Conservation (phyloP, 2,888 invertebrate genomes). For the Leuctra nigra region DNA sequence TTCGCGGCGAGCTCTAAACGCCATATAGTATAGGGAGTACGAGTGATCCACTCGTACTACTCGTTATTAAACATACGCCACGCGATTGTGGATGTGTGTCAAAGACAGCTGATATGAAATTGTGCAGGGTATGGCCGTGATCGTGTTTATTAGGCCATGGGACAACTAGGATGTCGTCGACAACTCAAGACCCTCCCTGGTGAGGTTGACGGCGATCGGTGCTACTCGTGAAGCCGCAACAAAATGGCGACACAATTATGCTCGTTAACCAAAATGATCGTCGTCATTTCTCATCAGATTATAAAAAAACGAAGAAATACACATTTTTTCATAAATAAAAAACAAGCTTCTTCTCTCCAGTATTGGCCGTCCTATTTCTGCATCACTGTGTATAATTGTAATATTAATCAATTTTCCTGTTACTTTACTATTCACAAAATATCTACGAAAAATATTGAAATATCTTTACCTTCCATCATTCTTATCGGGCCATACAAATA, state of each 20-base stretch:
- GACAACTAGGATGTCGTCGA: too few species aligned
- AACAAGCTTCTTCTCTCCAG: conserved; percentile 17
- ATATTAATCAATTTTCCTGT: neutral
- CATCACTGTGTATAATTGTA: neutral
- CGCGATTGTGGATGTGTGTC: too few species aligned
- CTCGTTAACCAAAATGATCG: conserved; percentile 8
- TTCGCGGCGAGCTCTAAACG: conserved; percentile 62
- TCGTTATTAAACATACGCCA: neutral
- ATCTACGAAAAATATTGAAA: neutral
- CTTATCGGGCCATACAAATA: conserved; percentile 12
- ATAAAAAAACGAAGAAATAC: too few species aligned
- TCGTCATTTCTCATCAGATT: conserved; percentile 7
- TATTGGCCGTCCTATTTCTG: conserved; percentile 18
- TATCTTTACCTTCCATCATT: conserved; percentile 15
- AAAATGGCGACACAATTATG: too few species aligned
- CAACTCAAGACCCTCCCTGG: neutral
- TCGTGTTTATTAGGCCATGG: neutral
- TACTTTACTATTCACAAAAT: conserved; percentile 9
- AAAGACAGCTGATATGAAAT: neutral
- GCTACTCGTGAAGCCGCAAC: neutral
- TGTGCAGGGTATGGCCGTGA: conserved; percentile 7
- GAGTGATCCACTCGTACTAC: conserved; percentile 16
- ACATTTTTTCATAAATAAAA: neutral
- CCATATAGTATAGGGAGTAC: conserved; percentile 51
- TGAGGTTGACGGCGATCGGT: neutral